Conservation (phyloP, 2,113 vertebrate genomes). For the Raja brachyura region DNA sequence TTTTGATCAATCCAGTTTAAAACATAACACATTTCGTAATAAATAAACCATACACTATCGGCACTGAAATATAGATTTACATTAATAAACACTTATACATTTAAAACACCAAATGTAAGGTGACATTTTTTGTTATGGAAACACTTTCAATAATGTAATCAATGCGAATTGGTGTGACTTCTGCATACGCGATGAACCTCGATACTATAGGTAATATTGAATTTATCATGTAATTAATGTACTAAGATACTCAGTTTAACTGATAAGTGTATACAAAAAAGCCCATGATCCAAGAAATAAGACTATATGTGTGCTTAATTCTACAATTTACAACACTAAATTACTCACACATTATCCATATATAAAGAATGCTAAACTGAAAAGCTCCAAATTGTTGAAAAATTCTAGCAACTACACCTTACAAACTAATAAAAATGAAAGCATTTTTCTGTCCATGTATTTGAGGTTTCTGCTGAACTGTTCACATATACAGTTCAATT, state of each 20-base stretch:
- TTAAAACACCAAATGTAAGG: constrained; percentile 2
- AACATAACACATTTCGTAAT: constrained; percentile 3
- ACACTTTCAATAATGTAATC: constrained; percentile 10
- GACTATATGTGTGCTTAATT: background rate
- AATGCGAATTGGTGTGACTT: background rate
- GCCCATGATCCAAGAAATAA: background rate
- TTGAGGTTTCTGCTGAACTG: constrained; percentile 20
- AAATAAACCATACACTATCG: constrained; percentile 19
- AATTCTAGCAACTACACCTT: background rate
- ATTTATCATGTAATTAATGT: background rate
- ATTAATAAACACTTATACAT: constrained; percentile 20
- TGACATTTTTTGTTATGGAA: constrained; percentile 9
- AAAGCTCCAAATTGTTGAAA: constrained; percentile 27
- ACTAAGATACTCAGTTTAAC: background rate
- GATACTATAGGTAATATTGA: background rate
- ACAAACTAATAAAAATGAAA: constrained; percentile 31
- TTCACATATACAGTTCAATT: constrained; percentile 29
- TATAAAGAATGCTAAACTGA: constrained; percentile 30
- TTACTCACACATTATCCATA: background rate
- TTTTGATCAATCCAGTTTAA: background rate
- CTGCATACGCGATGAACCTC: background rate
- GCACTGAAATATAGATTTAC: constrained; percentile 28
- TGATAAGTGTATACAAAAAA: constrained; percentile 11
- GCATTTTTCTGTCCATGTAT: background rate
- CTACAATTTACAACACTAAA: constrained; percentile 33